Percentiles rank a stretch among this genome's conserved stretches.
phyloP scores from a whole-genome alignment of 2,113 vertebrate genomes.

The Pardalotus punctatus region DNA sequence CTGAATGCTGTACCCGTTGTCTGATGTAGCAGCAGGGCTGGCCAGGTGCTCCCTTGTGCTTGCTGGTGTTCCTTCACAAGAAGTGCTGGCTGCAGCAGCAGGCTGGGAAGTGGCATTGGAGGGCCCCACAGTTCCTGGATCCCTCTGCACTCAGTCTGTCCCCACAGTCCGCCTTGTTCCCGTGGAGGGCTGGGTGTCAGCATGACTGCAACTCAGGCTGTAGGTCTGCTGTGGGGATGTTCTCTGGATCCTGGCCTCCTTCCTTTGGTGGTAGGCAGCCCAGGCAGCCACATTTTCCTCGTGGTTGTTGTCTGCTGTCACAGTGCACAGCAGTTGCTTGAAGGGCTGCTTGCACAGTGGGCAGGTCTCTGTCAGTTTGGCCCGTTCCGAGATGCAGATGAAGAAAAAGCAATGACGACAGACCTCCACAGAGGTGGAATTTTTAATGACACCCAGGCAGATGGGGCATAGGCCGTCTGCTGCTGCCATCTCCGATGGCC shows the following conservation, averaged over 20 bases:
- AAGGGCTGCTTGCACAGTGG: neutral
- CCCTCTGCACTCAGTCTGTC: neutral
- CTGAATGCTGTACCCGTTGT: neutral
- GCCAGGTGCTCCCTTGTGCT: neutral
- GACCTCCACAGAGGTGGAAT: neutral
- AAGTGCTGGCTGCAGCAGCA: neutral
- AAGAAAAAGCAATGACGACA: neutral
- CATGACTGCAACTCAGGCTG: accelerated
- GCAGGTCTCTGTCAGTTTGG: neutral
- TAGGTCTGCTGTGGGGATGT: accelerated
- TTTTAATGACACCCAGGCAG: neutral
- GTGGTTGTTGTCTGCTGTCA: accelerated
- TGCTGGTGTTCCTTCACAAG: accelerated
- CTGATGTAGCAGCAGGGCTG: neutral
- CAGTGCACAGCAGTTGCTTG: accelerated
- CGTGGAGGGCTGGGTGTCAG: neutral
- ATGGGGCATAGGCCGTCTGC: neutral
- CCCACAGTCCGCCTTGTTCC: neutral
- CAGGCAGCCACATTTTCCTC: accelerated
- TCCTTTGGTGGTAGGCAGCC: accelerated
- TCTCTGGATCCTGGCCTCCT: neutral
- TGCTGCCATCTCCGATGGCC: neutral
- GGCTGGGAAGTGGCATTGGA: accelerated
- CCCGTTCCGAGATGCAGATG: neutral
- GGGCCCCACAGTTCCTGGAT: accelerated